Percentiles rank a stretch among this genome's conserved stretches.
phyloP scores from a whole-genome alignment of 2,797 vertebrate species.

The Chelon labrosus region DNA sequence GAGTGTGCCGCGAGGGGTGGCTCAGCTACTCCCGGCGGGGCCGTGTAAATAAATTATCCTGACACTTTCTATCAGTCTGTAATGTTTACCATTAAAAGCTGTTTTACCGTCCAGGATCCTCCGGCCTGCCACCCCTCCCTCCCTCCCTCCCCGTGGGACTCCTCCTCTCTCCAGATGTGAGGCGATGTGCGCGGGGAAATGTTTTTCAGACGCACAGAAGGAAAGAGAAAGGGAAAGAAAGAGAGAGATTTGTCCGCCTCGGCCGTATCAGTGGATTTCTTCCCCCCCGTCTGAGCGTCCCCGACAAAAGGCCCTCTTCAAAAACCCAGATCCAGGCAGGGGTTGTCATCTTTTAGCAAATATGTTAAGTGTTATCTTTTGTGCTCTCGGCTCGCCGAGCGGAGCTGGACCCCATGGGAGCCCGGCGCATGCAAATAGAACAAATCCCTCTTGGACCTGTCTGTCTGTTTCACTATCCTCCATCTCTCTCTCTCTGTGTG shows the following conservation, averaged over 20 bases:
- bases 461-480: constrained; percentile 85
- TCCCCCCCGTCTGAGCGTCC: constrained; percentile 88
- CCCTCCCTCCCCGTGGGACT: constrained; percentile 90
- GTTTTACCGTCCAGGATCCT: constrained; percentile 88
- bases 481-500: constrained; percentile 72
- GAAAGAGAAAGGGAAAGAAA: constrained; percentile 73
- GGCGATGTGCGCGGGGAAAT: constrained; percentile 87
- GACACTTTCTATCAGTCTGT: constrained; percentile 82
- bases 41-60: constrained; percentile 80
- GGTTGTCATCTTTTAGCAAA: constrained; percentile 99
- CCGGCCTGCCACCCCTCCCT: constrained; percentile 88
- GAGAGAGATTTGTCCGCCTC: constrained; percentile 92
- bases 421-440: constrained; percentile 94
- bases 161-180: constrained; percentile 89
- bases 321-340: constrained; percentile 90
- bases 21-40: constrained; percentile 68
- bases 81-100: constrained; percentile 95
- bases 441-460: constrained; percentile 92
- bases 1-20: constrained; percentile 51
- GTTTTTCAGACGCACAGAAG: constrained; percentile 64
- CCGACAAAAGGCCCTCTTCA: constrained; percentile 92
- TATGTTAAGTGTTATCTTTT: constrained; percentile 99
- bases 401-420: constrained; percentile 91
- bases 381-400: constrained; percentile 91
- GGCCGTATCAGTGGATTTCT: constrained; percentile 87